These are phyloP conservation scores for Gracilinanus agilis DNA, from an alignment of 2,113 vertebrate species.

Conservation along the genomic window DNA sequence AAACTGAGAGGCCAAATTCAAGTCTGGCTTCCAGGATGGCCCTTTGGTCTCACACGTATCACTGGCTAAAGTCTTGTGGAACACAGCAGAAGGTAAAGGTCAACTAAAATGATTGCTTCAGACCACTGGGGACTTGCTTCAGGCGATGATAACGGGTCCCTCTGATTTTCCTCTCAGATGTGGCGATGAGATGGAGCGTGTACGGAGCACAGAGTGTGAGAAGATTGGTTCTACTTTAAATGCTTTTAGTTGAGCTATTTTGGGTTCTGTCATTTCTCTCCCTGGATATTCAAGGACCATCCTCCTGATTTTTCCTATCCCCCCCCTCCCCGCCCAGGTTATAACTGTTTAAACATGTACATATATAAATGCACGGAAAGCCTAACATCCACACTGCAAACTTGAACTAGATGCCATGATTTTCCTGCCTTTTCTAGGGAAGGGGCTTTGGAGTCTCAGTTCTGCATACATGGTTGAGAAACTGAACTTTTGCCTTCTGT, in stretches of 20 bases:
- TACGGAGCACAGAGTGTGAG: neutral
- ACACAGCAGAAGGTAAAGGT: neutral
- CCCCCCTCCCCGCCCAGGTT: slow-evolving; percentile 22
- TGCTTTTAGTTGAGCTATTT: neutral
- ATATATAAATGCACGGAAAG: slow-evolving; percentile 38
- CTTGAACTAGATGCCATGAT: slow-evolving; percentile 77
- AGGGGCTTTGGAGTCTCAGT: slow-evolving; percentile 58
- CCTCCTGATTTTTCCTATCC: slow-evolving; percentile 32
- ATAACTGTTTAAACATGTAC: slow-evolving; percentile 50
- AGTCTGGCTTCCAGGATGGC: neutral
- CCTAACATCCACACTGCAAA: slow-evolving; percentile 57
- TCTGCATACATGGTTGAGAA: slow-evolving; percentile 59
- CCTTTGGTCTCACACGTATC: neutral
- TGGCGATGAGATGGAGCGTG: neutral
- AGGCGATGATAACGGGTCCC: neutral
- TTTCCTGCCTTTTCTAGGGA: slow-evolving; percentile 66
- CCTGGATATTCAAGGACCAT: neutral
- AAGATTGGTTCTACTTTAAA: neutral
- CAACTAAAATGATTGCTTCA: neutral
- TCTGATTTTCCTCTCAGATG: neutral
- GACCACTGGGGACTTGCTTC: neutral
- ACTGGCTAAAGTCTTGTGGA: neutral
- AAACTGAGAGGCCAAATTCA: neutral
- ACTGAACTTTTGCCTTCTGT: slow-evolving; percentile 41
- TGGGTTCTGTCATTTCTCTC: neutral